Evolutionary conservation across 2,113 vertebrate species (phyloP), one percentile per base, ranked within the genome.

Genomic region (Globicephala melas): DNA sequence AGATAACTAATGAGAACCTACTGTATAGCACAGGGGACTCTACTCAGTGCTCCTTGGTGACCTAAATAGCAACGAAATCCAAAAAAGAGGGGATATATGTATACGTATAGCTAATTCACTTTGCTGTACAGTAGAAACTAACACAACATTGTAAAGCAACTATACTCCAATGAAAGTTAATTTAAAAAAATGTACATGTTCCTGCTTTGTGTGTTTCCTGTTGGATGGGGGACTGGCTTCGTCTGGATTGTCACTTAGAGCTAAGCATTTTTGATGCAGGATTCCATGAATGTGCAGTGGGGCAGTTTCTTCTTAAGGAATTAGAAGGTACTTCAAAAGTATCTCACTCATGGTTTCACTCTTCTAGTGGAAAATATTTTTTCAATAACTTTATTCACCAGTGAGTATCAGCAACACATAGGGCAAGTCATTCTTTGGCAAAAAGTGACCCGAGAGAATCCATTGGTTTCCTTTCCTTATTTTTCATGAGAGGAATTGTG

Each of bases 351-450:
- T 62, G 33, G 33, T 83, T 94, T 97, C 26, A 33, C 12, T 58
- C 6, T 81, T 93, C 47, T n/a, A 12, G 33, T 53, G 62, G 36
- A 21, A 95, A 94, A 50, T 71, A 25, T 76, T 41, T 86, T 77
- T 95, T 58, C 60, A 94, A 47, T 62, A 76, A 62, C n/a, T 89
- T 70, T 50, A 74, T 71, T 94, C 68, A 28, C 33, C 60, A 50
- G n/a, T 83, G 91, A 93, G 68, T 89, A 41, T 12, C 94, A 94
- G 76, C 67, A 86, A 74, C 73, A 76, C 76, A 60, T 20, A 83
- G 76, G 82, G 20, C 25, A 95, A 67, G 62, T 68, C 90, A 25
- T 74, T 96, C 36, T 95, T 92, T 41, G 55, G 60, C 65, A 50
- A 41, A 96, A 92, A 62, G 11, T 53, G 17, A 80, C 89, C 83